Percentiles rank a stretch among this genome's conserved stretches.
phyloP scores from a whole-genome alignment of 2,797 vertebrate species.

The Amphiprion clarkii region DNA sequence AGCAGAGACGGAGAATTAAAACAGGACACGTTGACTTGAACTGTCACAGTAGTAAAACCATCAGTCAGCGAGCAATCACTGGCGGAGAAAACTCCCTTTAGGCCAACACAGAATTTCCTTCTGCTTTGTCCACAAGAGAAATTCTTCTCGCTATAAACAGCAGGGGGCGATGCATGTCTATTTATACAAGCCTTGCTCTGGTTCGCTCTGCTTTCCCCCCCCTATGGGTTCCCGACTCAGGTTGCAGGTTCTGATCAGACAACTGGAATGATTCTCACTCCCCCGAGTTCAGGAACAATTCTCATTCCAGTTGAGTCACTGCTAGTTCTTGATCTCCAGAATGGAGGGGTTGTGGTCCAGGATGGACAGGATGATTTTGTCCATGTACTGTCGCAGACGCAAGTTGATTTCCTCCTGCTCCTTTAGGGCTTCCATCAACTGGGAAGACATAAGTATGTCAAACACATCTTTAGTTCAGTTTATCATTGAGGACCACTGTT shows the following conservation, averaged over 20 bases:
- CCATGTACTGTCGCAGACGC: slow-evolving; percentile 97
- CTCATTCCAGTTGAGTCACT: slow-evolving; percentile 57
- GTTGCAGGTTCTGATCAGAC: slow-evolving; percentile 26
- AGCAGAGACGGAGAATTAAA: slow-evolving; percentile 51
- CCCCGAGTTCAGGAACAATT: slow-evolving; percentile 12
- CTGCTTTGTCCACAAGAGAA: slow-evolving; percentile 8
- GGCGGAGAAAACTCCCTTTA: slow-evolving; percentile 52
- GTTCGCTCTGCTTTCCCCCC: slow-evolving; percentile 28
- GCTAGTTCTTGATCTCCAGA: slow-evolving; percentile 96
- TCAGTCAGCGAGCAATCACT: slow-evolving; percentile 37
- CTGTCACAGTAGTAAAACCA: slow-evolving; percentile 54
- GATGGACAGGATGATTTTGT: slow-evolving; percentile 98
- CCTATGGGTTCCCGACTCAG: slow-evolving; percentile 17
- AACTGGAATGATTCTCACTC: slow-evolving; percentile 61
- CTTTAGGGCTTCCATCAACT: slow-evolving; percentile 98
- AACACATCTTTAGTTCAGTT: not conserved
- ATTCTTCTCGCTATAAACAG: slow-evolving; percentile 60
- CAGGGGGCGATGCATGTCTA: slow-evolving; percentile 65
- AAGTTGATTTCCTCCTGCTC: slow-evolving; percentile 98
- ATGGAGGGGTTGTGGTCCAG: slow-evolving; percentile 98
- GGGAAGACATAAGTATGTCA: slow-evolving; percentile 50
- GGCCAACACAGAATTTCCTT: slow-evolving; percentile 33
- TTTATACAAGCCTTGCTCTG: slow-evolving; percentile 34
- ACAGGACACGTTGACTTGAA: slow-evolving; percentile 30
- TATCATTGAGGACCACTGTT: not conserved